A percentile compares a stretch with the other conserved stretches of the same genome.
phyloP scores from a whole-genome alignment of 2,888 invertebrate genomes.

The Liopterus haemorrhoidalis region DNA sequence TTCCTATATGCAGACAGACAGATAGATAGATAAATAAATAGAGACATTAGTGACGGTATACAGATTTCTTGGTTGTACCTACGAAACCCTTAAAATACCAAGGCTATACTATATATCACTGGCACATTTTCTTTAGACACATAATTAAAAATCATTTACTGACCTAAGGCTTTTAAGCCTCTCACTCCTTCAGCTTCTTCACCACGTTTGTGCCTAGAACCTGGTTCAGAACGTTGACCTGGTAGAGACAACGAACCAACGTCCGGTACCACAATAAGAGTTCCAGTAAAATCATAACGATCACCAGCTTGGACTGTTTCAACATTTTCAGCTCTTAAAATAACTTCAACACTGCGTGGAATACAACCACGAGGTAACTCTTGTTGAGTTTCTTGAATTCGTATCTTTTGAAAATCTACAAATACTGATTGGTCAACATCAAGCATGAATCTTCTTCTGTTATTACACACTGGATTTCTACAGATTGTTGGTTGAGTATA shows the following conservation, averaged over 20 bases:
- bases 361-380: constrained; percentile 95
- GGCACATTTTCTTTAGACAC: too few relatives aligned
- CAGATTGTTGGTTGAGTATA: constrained; percentile 94
- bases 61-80: too few relatives aligned
- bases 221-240: constrained; percentile 78
- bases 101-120: too few relatives aligned
- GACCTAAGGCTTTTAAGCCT: constrained; percentile 63
- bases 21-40: too few relatives aligned
- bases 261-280: constrained; percentile 96
- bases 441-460: constrained; percentile 81
- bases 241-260: constrained; percentile 80
- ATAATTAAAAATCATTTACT: constrained; percentile 44
- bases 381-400: constrained; percentile 96
- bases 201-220: constrained; percentile 64
- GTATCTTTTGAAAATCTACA: constrained; percentile 94
- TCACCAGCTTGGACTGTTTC: constrained; percentile 88
- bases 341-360: constrained; percentile 91
- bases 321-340: constrained; percentile 91
- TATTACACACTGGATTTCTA: constrained; percentile 91
- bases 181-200: constrained; percentile 76
- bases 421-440: constrained; percentile 92
- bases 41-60: too few relatives aligned
- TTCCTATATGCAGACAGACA: too few relatives aligned
- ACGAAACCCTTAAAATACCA: too few relatives aligned
- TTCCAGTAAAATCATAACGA: constrained; percentile 89